Conservation (phyloP, 2,888 invertebrate genomes). For the Nemoura dubitans region DNA sequence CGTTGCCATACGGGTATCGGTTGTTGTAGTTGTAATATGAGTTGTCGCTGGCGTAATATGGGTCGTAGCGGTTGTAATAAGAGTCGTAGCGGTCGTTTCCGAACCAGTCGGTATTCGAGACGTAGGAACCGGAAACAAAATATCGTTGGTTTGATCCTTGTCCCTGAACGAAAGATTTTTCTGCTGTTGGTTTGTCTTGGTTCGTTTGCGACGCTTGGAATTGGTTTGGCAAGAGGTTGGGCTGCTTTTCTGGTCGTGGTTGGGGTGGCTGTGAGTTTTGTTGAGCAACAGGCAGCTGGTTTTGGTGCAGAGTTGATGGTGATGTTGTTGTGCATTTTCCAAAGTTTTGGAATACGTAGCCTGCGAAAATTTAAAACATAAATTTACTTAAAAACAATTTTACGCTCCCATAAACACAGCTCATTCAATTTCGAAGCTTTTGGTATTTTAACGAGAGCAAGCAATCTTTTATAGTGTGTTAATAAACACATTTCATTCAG, state of each 20-base stretch:
- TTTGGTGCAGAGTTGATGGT: background rate
- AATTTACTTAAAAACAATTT: too few species aligned
- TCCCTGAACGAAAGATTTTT: background rate
- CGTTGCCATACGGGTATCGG: background rate
- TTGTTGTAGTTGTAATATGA: background rate
- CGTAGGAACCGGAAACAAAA: background rate
- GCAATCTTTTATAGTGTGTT: too few species aligned
- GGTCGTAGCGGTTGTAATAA: background rate
- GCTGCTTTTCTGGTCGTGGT: background rate
- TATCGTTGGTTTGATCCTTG: background rate
- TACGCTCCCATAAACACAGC: too few species aligned
- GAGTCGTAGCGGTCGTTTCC: background rate
- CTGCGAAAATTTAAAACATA: background rate
- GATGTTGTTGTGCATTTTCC: background rate
- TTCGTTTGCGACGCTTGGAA: background rate
- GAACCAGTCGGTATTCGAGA: background rate
- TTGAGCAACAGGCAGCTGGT: background rate
- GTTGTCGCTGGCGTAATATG: too few species aligned
- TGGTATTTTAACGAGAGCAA: too few species aligned
- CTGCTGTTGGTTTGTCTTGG: background rate
- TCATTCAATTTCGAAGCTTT: too few species aligned
- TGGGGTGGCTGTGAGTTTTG: background rate
- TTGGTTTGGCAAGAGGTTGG: background rate
- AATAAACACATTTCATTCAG: too few species aligned
- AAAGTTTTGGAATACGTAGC: background rate